These are phyloP conservation scores for Ceyx cyanopectus DNA, from an alignment of 2,113 vertebrate species.

Conservation along the genomic window DNA sequence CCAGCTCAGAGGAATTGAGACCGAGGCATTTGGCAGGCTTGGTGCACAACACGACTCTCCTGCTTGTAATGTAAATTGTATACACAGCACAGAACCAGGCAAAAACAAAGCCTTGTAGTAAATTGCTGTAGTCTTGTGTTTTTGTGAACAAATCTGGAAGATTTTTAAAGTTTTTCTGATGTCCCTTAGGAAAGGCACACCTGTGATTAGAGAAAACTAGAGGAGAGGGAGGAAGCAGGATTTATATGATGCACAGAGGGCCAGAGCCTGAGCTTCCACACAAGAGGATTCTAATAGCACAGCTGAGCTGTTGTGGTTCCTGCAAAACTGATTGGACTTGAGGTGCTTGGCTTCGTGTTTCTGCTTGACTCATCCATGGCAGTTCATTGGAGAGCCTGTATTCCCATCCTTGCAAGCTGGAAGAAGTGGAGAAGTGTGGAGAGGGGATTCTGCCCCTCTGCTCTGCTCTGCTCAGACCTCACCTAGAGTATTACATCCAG, in stretches of 20 bases:
- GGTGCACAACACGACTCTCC: neutral
- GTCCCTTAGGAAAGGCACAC: slow-evolving; percentile 7
- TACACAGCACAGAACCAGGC: neutral
- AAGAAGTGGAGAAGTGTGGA: no score
- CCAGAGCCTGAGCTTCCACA: neutral
- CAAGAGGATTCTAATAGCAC: neutral
- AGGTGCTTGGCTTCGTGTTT: neutral
- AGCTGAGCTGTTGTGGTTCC: neutral
- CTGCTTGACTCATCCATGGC: neutral
- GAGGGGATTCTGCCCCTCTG: no score
- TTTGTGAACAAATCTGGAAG: neutral
- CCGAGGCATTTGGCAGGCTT: neutral
- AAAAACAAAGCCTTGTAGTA: neutral
- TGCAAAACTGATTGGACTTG: neutral
- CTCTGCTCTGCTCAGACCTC: no score
- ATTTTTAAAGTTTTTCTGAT: neutral
- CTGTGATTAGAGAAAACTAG: neutral
- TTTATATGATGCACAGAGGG: neutral
- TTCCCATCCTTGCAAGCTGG: neutral
- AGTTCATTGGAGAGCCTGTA: neutral
- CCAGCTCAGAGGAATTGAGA: neutral
- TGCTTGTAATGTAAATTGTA: neutral
- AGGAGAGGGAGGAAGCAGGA: neutral
- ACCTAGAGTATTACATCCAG: no score
- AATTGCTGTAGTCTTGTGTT: neutral